These are phyloP conservation scores for Acrobasis consociella DNA, from an alignment of 2,888 invertebrate species.

Conservation along the genomic window DNA sequence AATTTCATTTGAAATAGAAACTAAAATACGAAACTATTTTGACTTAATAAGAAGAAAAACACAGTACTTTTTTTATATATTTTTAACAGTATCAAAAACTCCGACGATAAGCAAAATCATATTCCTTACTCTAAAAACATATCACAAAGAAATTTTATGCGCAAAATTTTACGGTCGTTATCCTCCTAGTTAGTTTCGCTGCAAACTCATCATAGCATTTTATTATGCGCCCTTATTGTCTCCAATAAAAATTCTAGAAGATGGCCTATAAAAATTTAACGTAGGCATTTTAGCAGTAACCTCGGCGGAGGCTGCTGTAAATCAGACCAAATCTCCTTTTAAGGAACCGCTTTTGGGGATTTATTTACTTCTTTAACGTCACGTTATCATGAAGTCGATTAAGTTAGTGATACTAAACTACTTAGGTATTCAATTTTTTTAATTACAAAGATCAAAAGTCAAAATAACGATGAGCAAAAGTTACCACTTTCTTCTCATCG, in stretches of 20 bases:
- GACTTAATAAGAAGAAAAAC: too few species aligned
- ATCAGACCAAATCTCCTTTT: constrained; percentile 36
- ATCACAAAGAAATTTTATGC: constrained; percentile 40
- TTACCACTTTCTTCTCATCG: too few species aligned
- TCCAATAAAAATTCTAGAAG: constrained; percentile 72
- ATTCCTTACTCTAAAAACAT: constrained; percentile 26
- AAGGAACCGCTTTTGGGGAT: constrained; percentile 46
- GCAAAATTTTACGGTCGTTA: constrained; percentile 40
- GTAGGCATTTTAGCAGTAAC: constrained; percentile 50
- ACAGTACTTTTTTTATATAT: too few species aligned
- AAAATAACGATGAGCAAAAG: too few species aligned
- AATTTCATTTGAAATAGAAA: too few species aligned
- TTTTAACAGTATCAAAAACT: too few species aligned
- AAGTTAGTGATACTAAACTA: neutral
- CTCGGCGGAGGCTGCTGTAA: constrained; percentile 48
- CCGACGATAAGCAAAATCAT: constrained; percentile 26
- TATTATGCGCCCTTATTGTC: constrained; percentile 73
- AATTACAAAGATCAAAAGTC: neutral
- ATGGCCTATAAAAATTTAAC: constrained; percentile 66
- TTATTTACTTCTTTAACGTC: constrained; percentile 36
- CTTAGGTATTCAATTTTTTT: neutral
- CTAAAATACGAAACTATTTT: too few species aligned
- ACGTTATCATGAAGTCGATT: neutral
- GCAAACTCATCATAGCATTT: constrained; percentile 58
- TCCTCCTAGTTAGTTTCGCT: constrained; percentile 41